A percentile compares a stretch with the other conserved stretches of the same genome.
These are phyloP conservation scores for Sebastes minor DNA, from an alignment of 2,797 vertebrate species.

Conservation along the genomic window DNA sequence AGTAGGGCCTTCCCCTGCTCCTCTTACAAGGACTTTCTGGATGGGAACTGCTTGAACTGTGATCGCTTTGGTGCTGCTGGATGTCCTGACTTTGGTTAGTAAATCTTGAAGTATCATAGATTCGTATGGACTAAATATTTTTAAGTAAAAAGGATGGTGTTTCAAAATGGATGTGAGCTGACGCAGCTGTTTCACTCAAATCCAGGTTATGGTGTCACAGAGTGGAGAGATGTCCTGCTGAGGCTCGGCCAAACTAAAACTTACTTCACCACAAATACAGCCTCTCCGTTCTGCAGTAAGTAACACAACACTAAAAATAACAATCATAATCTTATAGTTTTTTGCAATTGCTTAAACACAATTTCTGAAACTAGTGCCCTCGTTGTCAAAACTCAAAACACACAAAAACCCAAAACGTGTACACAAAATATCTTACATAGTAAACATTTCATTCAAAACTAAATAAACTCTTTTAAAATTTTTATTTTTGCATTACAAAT, in stretches of 20 bases:
- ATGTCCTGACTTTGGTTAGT: conserved; percentile 91
- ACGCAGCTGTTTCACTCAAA: conserved; percentile 9
- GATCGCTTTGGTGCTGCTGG: conserved; percentile 75
- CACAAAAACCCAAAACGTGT: not conserved
- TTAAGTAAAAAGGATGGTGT: not conserved
- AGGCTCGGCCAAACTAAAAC: conserved; percentile 42
- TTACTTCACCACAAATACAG: conserved; percentile 78
- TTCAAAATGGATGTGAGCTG: not conserved
- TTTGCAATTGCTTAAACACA: not conserved
- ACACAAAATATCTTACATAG: not conserved
- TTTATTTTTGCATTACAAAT: not conserved
- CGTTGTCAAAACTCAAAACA: not conserved
- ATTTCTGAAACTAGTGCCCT: not conserved
- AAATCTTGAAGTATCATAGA: not conserved
- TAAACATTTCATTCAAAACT: not conserved
- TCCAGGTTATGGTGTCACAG: conserved; percentile 73
- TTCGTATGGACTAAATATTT: not conserved
- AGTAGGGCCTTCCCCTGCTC: conserved; percentile 86
- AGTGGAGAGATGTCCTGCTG: conserved; percentile 72
- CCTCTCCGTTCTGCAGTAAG: conserved; percentile 81
- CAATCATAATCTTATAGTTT: not conserved
- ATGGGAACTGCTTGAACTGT: conserved; percentile 87
- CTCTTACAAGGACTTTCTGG: conserved; percentile 85
- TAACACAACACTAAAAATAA: conserved; percentile 10
- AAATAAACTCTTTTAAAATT: not conserved